These are phyloP conservation scores for Aphelenchoides fujianensis DNA, from an alignment of 1,140 invertebrate species.

Conservation along the genomic window DNA sequence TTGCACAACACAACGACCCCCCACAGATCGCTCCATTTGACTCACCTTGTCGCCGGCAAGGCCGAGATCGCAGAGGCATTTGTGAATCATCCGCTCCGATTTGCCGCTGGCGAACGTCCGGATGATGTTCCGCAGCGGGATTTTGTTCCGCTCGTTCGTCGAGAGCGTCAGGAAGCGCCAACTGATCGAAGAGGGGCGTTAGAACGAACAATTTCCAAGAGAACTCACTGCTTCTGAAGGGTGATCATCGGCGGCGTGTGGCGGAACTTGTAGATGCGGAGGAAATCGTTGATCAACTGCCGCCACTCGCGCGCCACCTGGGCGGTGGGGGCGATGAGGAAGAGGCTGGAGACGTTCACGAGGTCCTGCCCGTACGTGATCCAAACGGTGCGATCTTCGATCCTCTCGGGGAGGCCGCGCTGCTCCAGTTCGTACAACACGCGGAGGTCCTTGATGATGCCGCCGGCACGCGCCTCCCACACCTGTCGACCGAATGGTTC, in stretches of 20 bases:
- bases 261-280: constrained; percentile 84
- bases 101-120: constrained; percentile 92
- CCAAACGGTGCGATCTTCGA: constrained; percentile 92
- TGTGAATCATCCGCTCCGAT: constrained; percentile 95
- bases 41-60: constrained; percentile 87
- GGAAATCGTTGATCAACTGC: constrained; percentile 78
- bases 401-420: constrained; percentile 69
- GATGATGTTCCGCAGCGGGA: constrained; percentile 92
- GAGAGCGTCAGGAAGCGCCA: constrained; percentile 94
- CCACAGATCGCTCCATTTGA: constrained; percentile 13
- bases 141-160: constrained; percentile 87
- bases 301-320: constrained; percentile 91
- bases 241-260: constrained; percentile 90
- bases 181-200: too few species aligned
- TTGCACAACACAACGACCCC: constrained; percentile 8
- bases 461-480: constrained; percentile 55
- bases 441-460: constrained; percentile 74
- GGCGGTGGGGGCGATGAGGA: constrained; percentile 86
- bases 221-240: constrained; percentile 96
- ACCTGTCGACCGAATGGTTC: constrained; percentile 10
- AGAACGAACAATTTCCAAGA: too few species aligned
- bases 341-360: constrained; percentile 96
- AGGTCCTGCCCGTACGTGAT: constrained; percentile 98
- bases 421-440: constrained; percentile 73
- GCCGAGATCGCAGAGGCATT: constrained; percentile 86